Evolutionary conservation across 2,888 invertebrate species (phyloP), one percentile per base, ranked within the genome.

Genomic region (Limenitis arthemis): DNA sequence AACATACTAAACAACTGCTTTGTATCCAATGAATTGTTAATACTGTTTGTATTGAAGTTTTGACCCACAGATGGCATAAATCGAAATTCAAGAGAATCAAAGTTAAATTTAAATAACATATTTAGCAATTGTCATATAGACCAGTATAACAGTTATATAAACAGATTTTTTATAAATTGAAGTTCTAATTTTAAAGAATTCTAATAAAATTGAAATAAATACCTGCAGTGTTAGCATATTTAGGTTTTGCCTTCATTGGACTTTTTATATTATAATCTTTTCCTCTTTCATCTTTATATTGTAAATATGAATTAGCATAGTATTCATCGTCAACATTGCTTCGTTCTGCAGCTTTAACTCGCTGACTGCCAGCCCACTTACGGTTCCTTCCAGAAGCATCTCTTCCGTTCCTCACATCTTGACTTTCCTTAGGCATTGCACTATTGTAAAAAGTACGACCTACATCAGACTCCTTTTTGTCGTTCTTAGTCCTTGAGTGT

Each of bases 391-490:
- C 68, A 1, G 77, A 69, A 31, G 66, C 60, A 55, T 79, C 79
- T 54, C 73, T 73, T 0, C 75, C 74, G 59, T 70, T 73, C 47
- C 79, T 74, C 1, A 72, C 69, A 63, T 84, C 83, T 51, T 81
- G 79, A 49, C 71, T 74, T 40, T 72, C 71, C 61, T 80, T 81
- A 61, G 66, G 72, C 42, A 77, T 75, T 41, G 74, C 64, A 62
- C 81, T 85, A 61, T 84, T 85, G 53, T 85, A 84, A 57, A 79
- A 85, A 36, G 79, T 84, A 11, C 79, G 71, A 52, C 59, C 56
- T 49, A 72, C 71, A 49, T 82, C 81, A 43, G 70, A 51, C 47
- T 84, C 83, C 67, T 78, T 83, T 55, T 64, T 72, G 54, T 76
- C 83, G 36, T 65, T 59, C 63, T 76, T 83, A 37, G 65, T 59